Conservation (phyloP, 2,888 invertebrate species). For the Agonopterix arenella region DNA sequence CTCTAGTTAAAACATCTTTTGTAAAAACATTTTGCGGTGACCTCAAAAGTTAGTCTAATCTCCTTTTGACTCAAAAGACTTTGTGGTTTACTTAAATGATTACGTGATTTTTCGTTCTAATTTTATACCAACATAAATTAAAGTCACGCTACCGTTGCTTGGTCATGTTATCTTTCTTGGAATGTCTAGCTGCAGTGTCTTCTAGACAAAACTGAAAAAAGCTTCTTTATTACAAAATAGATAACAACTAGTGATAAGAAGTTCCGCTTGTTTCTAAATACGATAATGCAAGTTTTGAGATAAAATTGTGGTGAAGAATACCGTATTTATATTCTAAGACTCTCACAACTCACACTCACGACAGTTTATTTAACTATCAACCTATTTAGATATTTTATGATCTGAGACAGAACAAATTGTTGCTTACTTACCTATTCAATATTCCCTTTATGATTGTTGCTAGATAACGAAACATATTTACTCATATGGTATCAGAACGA, state of each 20-base stretch:
- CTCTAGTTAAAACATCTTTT: not conserved
- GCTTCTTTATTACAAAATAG: conserved; percentile 26
- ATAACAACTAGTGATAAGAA: conserved; percentile 16
- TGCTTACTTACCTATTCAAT: too few species aligned
- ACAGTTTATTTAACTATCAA: too few species aligned
- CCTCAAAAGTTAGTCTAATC: not conserved
- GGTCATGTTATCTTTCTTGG: conserved; percentile 11
- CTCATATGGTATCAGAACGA: too few species aligned
- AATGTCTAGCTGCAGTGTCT: conserved; percentile 13
- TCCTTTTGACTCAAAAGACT: too few species aligned
- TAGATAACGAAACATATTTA: too few species aligned
- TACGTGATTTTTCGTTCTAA: conserved; percentile 4
- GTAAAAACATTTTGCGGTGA: not conserved
- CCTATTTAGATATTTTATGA: too few species aligned
- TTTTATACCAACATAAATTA: conserved; percentile 2
- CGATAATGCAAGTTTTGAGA: conserved; percentile 16
- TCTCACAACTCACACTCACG: too few species aligned
- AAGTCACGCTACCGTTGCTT: conserved; percentile 2
- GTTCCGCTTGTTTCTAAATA: conserved; percentile 7
- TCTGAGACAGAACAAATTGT: too few species aligned
- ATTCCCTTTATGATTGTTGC: too few species aligned
- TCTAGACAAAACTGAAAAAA: conserved; percentile 11
- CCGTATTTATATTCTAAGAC: too few species aligned
- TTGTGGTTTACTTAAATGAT: not conserved
- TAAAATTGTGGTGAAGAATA: conserved; percentile 1